Conservation (phyloP, 1,140 invertebrate genomes). For the Pachyrhynchus sulphureomaculatus region DNA sequence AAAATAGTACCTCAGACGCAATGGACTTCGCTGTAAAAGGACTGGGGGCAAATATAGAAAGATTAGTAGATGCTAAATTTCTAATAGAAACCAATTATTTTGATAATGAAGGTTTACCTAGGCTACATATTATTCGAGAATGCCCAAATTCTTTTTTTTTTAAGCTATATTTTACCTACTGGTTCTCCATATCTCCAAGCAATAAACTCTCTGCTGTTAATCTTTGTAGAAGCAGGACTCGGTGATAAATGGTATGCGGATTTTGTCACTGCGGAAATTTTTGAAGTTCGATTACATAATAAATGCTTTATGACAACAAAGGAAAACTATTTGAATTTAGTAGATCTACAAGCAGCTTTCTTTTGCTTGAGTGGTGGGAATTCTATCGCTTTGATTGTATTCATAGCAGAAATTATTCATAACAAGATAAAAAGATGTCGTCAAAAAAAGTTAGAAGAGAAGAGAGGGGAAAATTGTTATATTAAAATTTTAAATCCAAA, state of each 20-base stretch:
- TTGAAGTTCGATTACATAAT: not conserved
- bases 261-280: not conserved
- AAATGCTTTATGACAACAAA: not conserved
- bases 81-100: constrained; percentile 17
- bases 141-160: constrained; percentile 28
- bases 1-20: not conserved
- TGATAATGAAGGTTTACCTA: constrained; percentile 12
- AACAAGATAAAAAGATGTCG: too few relatives aligned
- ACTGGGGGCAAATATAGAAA: constrained; percentile 20
- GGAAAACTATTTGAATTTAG: not conserved
- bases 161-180: constrained; percentile 33
- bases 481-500: too few relatives aligned
- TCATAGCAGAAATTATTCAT: constrained; percentile 5
- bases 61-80: constrained; percentile 22
- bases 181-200: constrained; percentile 31
- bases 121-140: constrained; percentile 35
- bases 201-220: constrained; percentile 4
- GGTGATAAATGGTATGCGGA: constrained; percentile 9
- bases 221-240: constrained; percentile 3
- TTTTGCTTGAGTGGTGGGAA: not conserved
- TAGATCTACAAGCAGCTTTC: not conserved
- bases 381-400: not conserved
- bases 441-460: too few relatives aligned
- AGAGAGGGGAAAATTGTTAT: too few relatives aligned
- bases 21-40: constrained; percentile 1